phyloP scores from a whole-genome alignment of 1,140 invertebrate species.

The Drosophila tristis region DNA sequence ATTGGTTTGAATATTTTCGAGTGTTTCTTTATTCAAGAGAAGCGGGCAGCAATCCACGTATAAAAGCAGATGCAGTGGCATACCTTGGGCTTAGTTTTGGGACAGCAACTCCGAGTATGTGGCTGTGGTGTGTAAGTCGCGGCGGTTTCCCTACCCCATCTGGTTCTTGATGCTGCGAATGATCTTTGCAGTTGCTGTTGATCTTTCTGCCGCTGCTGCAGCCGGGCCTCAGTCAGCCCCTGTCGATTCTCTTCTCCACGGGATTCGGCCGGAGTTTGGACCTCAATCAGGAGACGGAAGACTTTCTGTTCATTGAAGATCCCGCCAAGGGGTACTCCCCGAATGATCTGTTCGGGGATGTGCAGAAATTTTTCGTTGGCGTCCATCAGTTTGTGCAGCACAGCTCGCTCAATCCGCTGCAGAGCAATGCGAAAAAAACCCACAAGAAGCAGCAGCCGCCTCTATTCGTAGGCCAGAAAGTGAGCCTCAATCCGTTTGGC shows the following conservation, averaged over 20 bases:
- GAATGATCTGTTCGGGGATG: constrained; percentile 26
- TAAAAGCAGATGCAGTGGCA: constrained; percentile 10
- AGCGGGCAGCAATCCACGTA: background rate
- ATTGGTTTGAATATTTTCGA: constrained; percentile 34
- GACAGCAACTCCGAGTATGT: constrained; percentile 1
- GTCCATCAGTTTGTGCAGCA: constrained; percentile 35
- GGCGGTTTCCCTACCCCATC: too few relatives aligned
- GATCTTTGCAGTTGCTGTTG: background rate
- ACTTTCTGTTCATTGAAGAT: constrained; percentile 9
- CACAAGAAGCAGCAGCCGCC: constrained; percentile 42
- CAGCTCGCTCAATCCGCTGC: constrained; percentile 3
- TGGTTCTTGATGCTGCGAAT: too few relatives aligned
- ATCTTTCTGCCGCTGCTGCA: background rate
- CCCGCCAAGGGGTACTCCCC: constrained; percentile 3
- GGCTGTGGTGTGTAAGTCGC: constrained; percentile 26
- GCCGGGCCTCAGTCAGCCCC: background rate
- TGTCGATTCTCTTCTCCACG: constrained; percentile 19
- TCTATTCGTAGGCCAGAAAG: constrained; percentile 7
- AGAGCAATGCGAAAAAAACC: constrained; percentile 43
- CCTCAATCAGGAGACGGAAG: background rate
- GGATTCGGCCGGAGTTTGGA: background rate
- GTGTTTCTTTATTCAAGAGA: constrained; percentile 5
- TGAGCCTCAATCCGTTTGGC: constrained; percentile 53
- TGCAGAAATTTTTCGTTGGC: constrained; percentile 26
- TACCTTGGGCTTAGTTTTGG: constrained; percentile 7